These are phyloP conservation scores for Epinotia demarniana DNA, from an alignment of 2,888 invertebrate species.

Conservation along the genomic window DNA sequence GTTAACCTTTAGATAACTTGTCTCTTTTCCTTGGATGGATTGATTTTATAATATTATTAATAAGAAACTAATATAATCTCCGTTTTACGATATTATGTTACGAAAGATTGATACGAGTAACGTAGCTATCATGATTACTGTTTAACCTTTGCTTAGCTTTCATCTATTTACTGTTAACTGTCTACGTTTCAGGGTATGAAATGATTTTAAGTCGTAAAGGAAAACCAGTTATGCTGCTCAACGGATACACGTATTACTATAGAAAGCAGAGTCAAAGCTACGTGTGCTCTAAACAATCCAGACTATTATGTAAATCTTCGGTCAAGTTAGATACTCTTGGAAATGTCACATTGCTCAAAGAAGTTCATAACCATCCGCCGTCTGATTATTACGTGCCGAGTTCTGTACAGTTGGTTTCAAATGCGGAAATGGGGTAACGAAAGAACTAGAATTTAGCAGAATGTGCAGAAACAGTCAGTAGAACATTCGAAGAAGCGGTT, in stretches of 20 bases:
- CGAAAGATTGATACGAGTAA: background rate
- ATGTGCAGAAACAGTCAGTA: background rate
- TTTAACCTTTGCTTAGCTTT: background rate
- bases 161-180: background rate
- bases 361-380: conserved; percentile 16
- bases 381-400: conserved; percentile 20
- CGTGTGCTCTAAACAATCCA: conserved; percentile 14
- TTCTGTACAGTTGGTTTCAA: background rate
- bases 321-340: conserved; percentile 18
- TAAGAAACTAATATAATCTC: background rate
- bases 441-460: background rate
- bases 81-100: background rate
- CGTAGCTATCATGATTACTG: background rate
- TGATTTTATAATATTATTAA: no score
- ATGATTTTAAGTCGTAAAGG: conserved; percentile 27
- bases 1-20: background rate
- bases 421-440: background rate
- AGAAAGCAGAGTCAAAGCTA: conserved; percentile 15
- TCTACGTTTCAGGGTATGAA: conserved; percentile 15
- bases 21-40: background rate
- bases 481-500: background rate
- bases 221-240: conserved; percentile 14
- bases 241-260: conserved; percentile 17
- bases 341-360: conserved; percentile 1
- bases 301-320: conserved; percentile 3